phyloP scores from a whole-genome alignment of 2,797 vertebrate species.

The Sphaeramia orbicularis region DNA sequence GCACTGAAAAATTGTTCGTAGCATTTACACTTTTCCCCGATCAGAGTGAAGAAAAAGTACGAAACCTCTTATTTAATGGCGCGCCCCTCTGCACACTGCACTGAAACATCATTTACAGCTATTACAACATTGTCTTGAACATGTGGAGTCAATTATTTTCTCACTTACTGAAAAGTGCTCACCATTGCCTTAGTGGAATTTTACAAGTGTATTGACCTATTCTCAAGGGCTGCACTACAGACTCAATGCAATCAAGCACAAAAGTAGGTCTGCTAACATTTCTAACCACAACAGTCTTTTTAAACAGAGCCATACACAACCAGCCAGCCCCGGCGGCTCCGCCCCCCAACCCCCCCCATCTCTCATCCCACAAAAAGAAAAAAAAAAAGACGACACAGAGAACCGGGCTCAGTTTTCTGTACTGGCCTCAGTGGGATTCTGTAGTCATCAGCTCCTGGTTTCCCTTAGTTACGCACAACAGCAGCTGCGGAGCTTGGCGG shows the following conservation, averaged over 20 bases:
- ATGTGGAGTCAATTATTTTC: slow-evolving; percentile 82
- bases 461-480: slow-evolving; percentile 92
- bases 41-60: slow-evolving; percentile 31
- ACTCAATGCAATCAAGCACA: slow-evolving; percentile 80
- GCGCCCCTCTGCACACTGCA: slow-evolving; percentile 44
- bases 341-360: slow-evolving; percentile 44
- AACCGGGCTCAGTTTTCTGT: slow-evolving; percentile 72
- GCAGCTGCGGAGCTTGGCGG: slow-evolving; percentile 90
- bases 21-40: neutral
- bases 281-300: slow-evolving; percentile 79
- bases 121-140: slow-evolving; percentile 72
- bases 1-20: neutral
- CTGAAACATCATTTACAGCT: slow-evolving; percentile 50
- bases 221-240: slow-evolving; percentile 77
- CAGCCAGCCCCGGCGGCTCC: slow-evolving; percentile 35
- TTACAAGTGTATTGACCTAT: slow-evolving; percentile 82
- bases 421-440: slow-evolving; percentile 77
- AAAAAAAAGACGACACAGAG: slow-evolving; percentile 38
- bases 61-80: slow-evolving; percentile 50
- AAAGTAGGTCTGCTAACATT: slow-evolving; percentile 75
- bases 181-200: slow-evolving; percentile 72
- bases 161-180: slow-evolving; percentile 78
- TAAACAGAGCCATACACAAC: slow-evolving; percentile 70
- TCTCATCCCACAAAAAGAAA: slow-evolving; percentile 48
- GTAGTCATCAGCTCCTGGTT: slow-evolving; percentile 85